phyloP scores from a whole-genome alignment of 1,140 invertebrate genomes.

The Latrodectus geometricus region DNA sequence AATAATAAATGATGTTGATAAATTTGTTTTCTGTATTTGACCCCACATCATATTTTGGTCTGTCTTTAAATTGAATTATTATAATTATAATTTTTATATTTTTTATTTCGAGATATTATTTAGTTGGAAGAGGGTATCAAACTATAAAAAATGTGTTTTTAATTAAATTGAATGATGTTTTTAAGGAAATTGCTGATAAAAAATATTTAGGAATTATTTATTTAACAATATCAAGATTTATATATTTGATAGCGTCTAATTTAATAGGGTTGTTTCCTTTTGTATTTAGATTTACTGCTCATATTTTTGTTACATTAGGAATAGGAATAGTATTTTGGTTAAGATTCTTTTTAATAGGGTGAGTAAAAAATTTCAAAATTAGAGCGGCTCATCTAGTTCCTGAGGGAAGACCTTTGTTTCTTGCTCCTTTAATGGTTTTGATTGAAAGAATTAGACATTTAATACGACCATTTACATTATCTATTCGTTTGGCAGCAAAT shows the following conservation, averaged over 20 bases:
- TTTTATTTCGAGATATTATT: conserved; percentile 54
- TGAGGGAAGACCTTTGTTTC: conserved; percentile 72
- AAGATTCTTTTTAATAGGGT: conserved; percentile 72
- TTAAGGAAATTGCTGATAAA: conserved; percentile 28
- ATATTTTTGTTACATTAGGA: conserved; percentile 73
- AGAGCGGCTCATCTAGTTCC: conserved; percentile 77
- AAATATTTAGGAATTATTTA: conserved; percentile 8
- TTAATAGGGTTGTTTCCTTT: conserved; percentile 77
- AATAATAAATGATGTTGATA: conserved; percentile 64
- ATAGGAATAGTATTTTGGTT: conserved; percentile 75
- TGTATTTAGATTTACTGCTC: conserved; percentile 76
- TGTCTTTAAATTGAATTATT: conserved; percentile 62
- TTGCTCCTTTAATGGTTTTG: conserved; percentile 71
- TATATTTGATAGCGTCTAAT: conserved; percentile 73
- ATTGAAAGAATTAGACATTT: conserved; percentile 69
- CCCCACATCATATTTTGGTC: conserved; percentile 62
- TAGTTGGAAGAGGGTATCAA: conserved; percentile 29
- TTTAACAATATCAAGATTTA: conserved; percentile 66
- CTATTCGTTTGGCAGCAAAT: conserved; percentile 76
- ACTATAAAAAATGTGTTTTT: conserved; percentile 32
- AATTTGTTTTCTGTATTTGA: conserved; percentile 67
- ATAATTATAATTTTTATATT: conserved; percentile 60
- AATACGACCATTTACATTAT: conserved; percentile 76
- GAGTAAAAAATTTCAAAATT: conserved; percentile 68
- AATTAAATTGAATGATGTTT: conserved; percentile 53